These are phyloP conservation scores for Callipepla squamata DNA, from an alignment of 2,113 vertebrate species.

Conservation along the genomic window DNA sequence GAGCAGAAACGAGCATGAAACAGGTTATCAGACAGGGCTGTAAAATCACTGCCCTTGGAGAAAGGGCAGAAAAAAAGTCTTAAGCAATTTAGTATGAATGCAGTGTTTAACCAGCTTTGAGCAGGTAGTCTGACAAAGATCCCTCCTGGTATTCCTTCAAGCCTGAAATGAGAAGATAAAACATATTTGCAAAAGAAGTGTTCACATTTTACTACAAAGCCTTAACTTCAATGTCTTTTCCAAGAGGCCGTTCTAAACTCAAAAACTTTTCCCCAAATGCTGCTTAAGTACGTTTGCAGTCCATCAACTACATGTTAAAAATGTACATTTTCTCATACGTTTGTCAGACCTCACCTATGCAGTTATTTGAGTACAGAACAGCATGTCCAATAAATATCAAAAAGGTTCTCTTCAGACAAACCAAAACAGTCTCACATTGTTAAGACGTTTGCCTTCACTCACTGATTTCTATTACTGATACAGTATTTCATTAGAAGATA, in stretches of 20 bases:
- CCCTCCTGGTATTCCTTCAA: background rate
- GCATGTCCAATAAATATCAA: background rate
- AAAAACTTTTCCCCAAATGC: background rate
- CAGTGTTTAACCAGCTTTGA: background rate
- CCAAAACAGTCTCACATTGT: background rate
- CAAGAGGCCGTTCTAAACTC: background rate
- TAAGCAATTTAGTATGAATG: background rate
- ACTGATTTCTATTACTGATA: slow-evolving; percentile 30
- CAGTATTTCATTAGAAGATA: slow-evolving; percentile 17
- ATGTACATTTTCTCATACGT: background rate
- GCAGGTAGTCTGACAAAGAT: background rate
- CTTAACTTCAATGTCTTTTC: background rate
- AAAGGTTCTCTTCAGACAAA: background rate
- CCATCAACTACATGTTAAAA: background rate
- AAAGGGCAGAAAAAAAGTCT: background rate
- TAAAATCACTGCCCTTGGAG: background rate
- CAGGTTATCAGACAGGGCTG: background rate
- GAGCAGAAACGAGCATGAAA: background rate
- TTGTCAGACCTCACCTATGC: background rate
- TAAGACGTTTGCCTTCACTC: slow-evolving; percentile 1
- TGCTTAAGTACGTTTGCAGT: background rate
- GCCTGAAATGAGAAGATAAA: background rate
- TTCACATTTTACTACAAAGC: background rate
- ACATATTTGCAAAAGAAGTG: background rate
- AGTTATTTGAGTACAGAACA: slow-evolving; percentile 39